Conservation (phyloP, 2,888 invertebrate species). For the Andricus quercusramuli region DNA sequence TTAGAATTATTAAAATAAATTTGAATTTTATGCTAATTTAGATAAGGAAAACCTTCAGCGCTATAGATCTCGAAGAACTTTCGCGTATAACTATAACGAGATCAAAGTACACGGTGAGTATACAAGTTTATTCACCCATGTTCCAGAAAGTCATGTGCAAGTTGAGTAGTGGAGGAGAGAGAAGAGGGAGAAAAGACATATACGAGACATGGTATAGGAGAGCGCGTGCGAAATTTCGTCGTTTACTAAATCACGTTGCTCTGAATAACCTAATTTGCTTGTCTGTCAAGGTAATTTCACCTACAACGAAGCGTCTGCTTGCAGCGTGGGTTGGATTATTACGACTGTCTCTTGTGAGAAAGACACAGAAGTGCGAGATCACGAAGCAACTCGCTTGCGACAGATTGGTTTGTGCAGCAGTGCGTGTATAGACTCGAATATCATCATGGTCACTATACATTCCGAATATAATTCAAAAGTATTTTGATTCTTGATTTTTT, state of each 20-base stretch:
- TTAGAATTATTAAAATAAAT: too few relatives aligned
- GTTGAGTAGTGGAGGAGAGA: background rate
- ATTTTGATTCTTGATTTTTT: too few relatives aligned
- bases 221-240: conserved; percentile 1
- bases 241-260: conserved; percentile 6
- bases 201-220: background rate
- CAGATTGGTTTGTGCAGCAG: background rate
- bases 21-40: too few relatives aligned
- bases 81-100: conserved; percentile 14
- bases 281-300: background rate
- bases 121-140: conserved; percentile 44
- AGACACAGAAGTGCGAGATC: background rate
- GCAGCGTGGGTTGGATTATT: background rate
- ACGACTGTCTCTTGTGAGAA: background rate
- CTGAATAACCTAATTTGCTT: conserved; percentile 4
- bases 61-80: background rate
- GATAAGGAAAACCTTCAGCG: background rate
- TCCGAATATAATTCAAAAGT: background rate
- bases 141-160: background rate
- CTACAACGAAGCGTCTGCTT: background rate
- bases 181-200: background rate
- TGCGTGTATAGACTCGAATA: background rate
- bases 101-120: conserved; percentile 44
- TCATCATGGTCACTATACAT: background rate
- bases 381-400: background rate